A percentile compares a stretch with the other conserved stretches of the same genome.
These are phyloP conservation scores for Eristalinus aeneus DNA, from an alignment of 2,888 invertebrate genomes.

Conservation along the genomic window DNA sequence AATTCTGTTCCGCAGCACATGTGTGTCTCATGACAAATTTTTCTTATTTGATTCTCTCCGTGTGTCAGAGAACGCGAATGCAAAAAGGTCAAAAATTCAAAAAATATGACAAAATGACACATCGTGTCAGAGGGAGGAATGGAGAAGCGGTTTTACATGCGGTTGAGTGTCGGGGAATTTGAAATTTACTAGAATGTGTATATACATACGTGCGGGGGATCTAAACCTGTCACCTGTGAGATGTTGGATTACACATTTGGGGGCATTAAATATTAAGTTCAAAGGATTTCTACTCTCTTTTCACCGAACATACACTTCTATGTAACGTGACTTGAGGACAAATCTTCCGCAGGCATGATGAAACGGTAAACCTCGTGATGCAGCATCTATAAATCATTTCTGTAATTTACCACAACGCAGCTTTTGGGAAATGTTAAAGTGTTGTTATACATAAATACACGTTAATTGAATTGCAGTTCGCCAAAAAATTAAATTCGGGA, in stretches of 20 bases:
- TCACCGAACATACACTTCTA: too few relatives aligned
- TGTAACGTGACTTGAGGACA: neutral
- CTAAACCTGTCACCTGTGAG: neutral
- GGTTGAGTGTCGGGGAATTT: too few relatives aligned
- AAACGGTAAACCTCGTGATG: too few relatives aligned
- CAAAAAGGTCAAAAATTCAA: neutral
- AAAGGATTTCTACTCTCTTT: neutral
- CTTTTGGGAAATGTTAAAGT: too few relatives aligned
- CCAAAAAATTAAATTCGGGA: too few relatives aligned
- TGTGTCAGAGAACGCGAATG: neutral
- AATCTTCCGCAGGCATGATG: too few relatives aligned
- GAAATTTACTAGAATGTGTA: neutral
- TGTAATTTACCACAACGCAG: too few relatives aligned
- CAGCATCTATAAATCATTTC: too few relatives aligned
- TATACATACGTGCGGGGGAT: neutral
- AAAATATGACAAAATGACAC: neutral
- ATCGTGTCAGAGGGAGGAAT: neutral
- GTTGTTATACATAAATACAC: too few relatives aligned
- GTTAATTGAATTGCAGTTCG: too few relatives aligned
- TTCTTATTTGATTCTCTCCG: neutral
- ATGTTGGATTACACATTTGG: neutral
- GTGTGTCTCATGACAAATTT: neutral
- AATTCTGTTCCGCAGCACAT: neutral
- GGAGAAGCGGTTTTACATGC: too few relatives aligned
- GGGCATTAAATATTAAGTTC: neutral